phyloP scores from a whole-genome alignment of 2,797 vertebrate species.

The Anabacerthia variegaticeps region DNA sequence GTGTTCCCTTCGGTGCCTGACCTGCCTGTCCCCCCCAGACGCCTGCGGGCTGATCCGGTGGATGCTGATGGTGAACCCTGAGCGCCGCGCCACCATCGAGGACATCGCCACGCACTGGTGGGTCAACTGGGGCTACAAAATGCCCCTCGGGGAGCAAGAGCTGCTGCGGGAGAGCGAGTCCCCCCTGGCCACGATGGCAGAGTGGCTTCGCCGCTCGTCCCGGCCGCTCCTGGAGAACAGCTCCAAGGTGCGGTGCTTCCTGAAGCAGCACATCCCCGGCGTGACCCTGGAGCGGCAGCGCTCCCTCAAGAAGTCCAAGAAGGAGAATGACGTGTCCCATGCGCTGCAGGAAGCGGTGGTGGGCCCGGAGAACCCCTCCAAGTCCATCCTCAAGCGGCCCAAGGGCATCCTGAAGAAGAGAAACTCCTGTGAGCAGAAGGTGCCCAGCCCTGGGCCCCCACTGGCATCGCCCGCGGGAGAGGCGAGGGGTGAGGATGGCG shows the following conservation, averaged over 20 bases:
- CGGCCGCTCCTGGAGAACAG: slow-evolving; percentile 90
- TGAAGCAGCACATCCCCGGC: slow-evolving; percentile 80
- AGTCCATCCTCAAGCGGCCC: slow-evolving; percentile 77
- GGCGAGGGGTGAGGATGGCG: neutral
- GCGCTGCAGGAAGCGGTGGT: slow-evolving; percentile 74
- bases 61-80: slow-evolving; percentile 98
- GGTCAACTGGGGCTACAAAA: slow-evolving; percentile 95
- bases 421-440: slow-evolving; percentile 79
- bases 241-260: slow-evolving; percentile 91
- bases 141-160: slow-evolving; percentile 79
- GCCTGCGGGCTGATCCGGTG: slow-evolving; percentile 96
- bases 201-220: slow-evolving; percentile 91
- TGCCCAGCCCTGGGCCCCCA: neutral
- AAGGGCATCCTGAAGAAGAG: slow-evolving; percentile 93
- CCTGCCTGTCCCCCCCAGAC: slow-evolving; percentile 76
- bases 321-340: slow-evolving; percentile 91
- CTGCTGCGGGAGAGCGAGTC: slow-evolving; percentile 66
- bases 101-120: slow-evolving; percentile 96
- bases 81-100: slow-evolving; percentile 90
- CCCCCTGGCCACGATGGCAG: slow-evolving; percentile 80
- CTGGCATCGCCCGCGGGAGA: neutral
- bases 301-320: slow-evolving; percentile 92
- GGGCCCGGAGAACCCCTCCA: slow-evolving; percentile 53
- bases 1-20: neutral
- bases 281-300: slow-evolving; percentile 85